A percentile compares a stretch with the other conserved stretches of the same genome.
Conservation (phyloP, 2,113 vertebrate species). For the Mormyrus lacerda region DNA sequence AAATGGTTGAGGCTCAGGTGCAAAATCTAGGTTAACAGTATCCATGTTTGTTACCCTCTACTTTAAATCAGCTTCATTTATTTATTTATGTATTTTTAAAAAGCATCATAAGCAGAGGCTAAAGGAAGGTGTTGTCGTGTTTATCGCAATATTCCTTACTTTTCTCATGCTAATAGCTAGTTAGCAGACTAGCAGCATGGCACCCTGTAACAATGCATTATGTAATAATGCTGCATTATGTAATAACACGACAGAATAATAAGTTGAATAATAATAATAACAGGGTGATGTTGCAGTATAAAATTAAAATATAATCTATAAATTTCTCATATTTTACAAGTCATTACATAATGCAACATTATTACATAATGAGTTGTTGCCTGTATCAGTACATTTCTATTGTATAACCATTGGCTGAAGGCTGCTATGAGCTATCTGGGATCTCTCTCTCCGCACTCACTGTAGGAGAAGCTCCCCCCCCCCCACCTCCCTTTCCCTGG, state of each 20-base stretch:
- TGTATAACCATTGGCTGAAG: not conserved
- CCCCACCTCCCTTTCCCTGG: too few relatives aligned
- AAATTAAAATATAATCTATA: too few relatives aligned
- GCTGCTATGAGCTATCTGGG: not conserved
- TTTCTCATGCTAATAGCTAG: not conserved
- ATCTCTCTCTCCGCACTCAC: not conserved
- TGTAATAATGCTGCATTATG: not conserved
- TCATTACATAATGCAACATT: too few relatives aligned
- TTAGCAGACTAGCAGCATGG: not conserved
- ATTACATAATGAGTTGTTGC: too few relatives aligned
- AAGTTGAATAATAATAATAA: not conserved
- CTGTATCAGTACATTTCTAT: not conserved
- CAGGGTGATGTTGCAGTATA: not conserved
- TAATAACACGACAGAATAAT: too few relatives aligned
- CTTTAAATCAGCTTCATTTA: not conserved
- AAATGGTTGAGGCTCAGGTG: not conserved
- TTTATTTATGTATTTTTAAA: not conserved
- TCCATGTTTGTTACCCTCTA: not conserved
- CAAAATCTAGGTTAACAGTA: not conserved
- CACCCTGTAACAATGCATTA: too few relatives aligned
- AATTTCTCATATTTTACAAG: too few relatives aligned
- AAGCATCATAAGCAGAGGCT: not conserved
- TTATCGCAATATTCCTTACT: not conserved
- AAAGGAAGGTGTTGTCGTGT: not conserved
- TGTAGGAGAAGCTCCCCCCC: not conserved